These are phyloP conservation scores for Sinocyclocheilus rhinocerous DNA, from an alignment of 2,113 vertebrate species.

Conservation along the genomic window DNA sequence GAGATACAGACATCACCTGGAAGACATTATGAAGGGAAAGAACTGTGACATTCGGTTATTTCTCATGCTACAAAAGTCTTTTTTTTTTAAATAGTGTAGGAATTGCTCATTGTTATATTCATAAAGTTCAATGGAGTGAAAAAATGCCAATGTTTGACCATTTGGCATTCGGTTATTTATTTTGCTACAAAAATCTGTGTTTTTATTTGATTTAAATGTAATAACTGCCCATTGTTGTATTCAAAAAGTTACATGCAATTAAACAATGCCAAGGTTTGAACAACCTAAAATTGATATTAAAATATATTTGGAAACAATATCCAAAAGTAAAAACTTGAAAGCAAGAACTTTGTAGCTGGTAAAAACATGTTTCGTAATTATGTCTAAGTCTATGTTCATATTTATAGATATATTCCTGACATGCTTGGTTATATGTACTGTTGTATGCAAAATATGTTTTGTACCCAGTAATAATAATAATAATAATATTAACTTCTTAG, in stretches of 20 bases:
- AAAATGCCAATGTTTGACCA: too few relatives aligned
- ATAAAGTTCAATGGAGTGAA: too few relatives aligned
- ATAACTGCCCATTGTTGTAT: too few relatives aligned
- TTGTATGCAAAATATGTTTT: not conserved
- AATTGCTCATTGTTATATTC: too few relatives aligned
- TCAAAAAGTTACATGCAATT: too few relatives aligned
- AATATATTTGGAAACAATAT: not conserved
- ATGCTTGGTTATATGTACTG: not conserved
- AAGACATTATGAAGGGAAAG: constrained; percentile 64
- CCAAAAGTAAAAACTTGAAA: not conserved
- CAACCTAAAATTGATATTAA: not conserved
- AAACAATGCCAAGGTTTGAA: too few relatives aligned
- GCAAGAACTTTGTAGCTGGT: not conserved
- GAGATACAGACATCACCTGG: constrained; percentile 6
- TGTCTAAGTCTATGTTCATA: not conserved
- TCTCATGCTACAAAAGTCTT: constrained; percentile 1
- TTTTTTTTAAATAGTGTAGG: too few relatives aligned
- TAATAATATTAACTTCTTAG: not conserved
- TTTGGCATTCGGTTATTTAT: too few relatives aligned
- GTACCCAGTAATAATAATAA: not conserved
- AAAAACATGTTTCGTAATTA: too few relatives aligned
- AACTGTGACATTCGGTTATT: constrained; percentile 43
- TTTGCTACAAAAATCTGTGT: too few relatives aligned
- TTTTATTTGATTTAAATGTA: too few relatives aligned
- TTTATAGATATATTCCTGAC: not conserved